These are phyloP conservation scores for Erannis defoliaria DNA, from an alignment of 2,888 invertebrate species.

Conservation along the genomic window DNA sequence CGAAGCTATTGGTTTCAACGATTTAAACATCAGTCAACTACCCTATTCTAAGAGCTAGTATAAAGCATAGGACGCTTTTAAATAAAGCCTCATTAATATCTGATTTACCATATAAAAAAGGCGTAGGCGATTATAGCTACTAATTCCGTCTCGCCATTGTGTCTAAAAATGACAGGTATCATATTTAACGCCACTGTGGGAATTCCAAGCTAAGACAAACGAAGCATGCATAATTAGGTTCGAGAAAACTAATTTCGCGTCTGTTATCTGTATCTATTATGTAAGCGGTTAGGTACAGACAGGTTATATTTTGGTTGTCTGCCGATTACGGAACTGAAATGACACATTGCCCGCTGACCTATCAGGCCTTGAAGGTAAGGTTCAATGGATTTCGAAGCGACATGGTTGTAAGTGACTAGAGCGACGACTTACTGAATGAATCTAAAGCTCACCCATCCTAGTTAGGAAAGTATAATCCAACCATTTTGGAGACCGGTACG, in stretches of 20 bases:
- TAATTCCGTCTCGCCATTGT: slow-evolving; percentile 33
- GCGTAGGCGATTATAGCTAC: slow-evolving; percentile 42
- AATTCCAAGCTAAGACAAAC: slow-evolving; percentile 37
- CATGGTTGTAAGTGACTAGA: slow-evolving; percentile 6
- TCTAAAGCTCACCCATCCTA: background rate
- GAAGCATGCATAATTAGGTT: slow-evolving; percentile 28
- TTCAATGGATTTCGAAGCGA: background rate
- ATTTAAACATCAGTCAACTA: too few relatives aligned
- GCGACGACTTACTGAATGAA: slow-evolving; percentile 1
- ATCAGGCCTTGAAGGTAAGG: slow-evolving; percentile 14
- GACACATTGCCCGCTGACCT: slow-evolving; percentile 22
- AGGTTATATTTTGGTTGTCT: slow-evolving; percentile 3
- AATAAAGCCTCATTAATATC: slow-evolving; percentile 28
- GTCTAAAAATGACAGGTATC: slow-evolving; percentile 42
- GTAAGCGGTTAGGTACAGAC: slow-evolving; percentile 5
- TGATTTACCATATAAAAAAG: slow-evolving; percentile 34
- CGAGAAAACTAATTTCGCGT: slow-evolving; percentile 27
- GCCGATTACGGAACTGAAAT: slow-evolving; percentile 8
- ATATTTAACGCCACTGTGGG: slow-evolving; percentile 39
- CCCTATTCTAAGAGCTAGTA: too few relatives aligned
- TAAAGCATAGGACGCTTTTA: slow-evolving; percentile 1
- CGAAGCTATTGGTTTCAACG: too few relatives aligned
- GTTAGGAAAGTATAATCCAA: background rate
- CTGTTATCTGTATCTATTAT: slow-evolving; percentile 10
- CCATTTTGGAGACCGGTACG: background rate